These are phyloP conservation scores for Oryzias sinensis DNA, from an alignment of 2,797 vertebrate species.

Conservation along the genomic window DNA sequence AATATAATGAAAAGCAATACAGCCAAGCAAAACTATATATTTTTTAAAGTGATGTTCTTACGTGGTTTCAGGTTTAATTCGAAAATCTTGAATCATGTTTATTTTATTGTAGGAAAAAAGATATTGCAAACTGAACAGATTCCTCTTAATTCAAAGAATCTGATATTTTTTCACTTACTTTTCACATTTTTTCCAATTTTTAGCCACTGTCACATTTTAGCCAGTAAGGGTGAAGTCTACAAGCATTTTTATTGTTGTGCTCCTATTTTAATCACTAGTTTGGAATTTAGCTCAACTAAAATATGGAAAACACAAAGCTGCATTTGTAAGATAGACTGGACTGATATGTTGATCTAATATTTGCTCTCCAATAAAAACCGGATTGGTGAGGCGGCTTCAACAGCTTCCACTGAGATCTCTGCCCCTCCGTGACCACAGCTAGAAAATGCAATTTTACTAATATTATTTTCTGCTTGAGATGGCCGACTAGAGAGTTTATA, in stretches of 20 bases:
- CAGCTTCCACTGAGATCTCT: slow-evolving; percentile 24
- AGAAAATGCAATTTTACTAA: slow-evolving; percentile 42
- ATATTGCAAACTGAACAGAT: slow-evolving; percentile 70
- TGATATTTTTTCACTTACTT: slow-evolving; percentile 10
- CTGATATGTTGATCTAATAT: slow-evolving; percentile 17
- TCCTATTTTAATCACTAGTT: slow-evolving; percentile 9
- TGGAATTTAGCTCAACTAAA: slow-evolving; percentile 3
- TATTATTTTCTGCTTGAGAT: slow-evolving; percentile 45
- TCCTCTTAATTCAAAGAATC: slow-evolving; percentile 32
- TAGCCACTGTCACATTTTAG: no score
- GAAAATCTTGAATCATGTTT: slow-evolving; percentile 70
- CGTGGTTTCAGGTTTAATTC: slow-evolving; percentile 69
- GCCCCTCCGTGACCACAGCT: slow-evolving; percentile 29
- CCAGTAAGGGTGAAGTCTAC: no score
- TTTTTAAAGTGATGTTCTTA: no score
- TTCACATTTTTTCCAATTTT: not conserved
- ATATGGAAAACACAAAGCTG: slow-evolving; percentile 18
- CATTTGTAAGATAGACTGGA: slow-evolving; percentile 12
- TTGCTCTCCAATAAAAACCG: slow-evolving; percentile 38
- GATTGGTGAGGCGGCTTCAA: slow-evolving; percentile 24
- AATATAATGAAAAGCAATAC: slow-evolving; percentile 7
- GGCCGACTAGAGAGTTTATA: slow-evolving; percentile 38
- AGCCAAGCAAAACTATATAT: no score
- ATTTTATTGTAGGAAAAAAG: slow-evolving; percentile 72
- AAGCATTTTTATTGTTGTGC: not conserved